Base-by-base conservation (phyloP, 1,140 invertebrate species). In the Lepidurus arcticus region DNA sequence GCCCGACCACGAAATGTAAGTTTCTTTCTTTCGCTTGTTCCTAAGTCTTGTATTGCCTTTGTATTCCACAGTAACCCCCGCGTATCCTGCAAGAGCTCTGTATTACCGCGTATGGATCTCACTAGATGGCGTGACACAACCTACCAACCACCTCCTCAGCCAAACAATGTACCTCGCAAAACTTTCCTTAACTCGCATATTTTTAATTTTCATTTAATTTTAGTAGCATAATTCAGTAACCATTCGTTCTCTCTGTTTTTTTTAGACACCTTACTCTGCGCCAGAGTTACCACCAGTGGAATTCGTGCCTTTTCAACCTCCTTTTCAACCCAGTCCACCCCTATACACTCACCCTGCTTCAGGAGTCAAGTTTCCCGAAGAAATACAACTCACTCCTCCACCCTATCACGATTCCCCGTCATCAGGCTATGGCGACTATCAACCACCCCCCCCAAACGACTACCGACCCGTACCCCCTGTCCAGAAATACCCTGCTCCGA, bases 1-100 rank as follows among this genome's bases (percentile, higher is more conserved):
- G 80, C 93, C 94, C 0, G 94, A 96, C 87, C 93, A 94, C 83
- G 93, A 94, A 90, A 90, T 95, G 93, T 95, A 88, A 91, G 91
- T 89, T 65, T 73, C 53, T 45, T 13, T 7, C 16, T 77, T 42
- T 16, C 10, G 0, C n/a, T 34, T 76, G 43, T 0, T 8, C 1
- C 7, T 21, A 21, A 65, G 16, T 13, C 13, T 65, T n/a, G 7
- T 16, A 74, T 8, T 45, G 1, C 26, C 7, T 34, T 78, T 79
- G 78, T 83, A 81, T 81, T 83, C 88, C 88, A 47, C 83, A 95
- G 93, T 82, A 96, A 95, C 86, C 94, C 94, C 13, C 88, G 94
- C 83, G 94, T 96, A 79, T 92, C 94, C 13, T 96, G 94, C 85
- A 90, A 91, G 84, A 94, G 92, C 83, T 93, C 93, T 74, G 88